A percentile compares a stretch with the other conserved stretches of the same genome.
Evolutionary conservation across 1,140 invertebrate genomes (phyloP).

Genomic region (Euborellia annulipes): DNA sequence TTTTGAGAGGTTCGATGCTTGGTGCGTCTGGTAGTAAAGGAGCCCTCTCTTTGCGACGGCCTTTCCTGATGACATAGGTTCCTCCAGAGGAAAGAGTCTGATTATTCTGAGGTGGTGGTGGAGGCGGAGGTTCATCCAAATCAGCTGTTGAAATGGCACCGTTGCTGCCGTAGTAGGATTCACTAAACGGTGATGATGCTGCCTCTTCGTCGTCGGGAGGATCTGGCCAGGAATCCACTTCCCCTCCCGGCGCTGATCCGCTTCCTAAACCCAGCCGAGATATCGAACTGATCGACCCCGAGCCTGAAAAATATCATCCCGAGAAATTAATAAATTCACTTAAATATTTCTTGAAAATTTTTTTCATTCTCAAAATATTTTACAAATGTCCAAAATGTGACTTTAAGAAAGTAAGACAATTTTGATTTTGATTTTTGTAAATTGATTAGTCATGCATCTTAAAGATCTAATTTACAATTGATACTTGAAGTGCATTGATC

Average conservation of each 20-base stretch:
- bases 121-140: too few relatives aligned
- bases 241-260: too few relatives aligned
- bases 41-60: conserved; percentile 37
- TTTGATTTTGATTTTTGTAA: too few relatives aligned
- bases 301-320: conserved; percentile 31
- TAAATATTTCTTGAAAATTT: too few relatives aligned
- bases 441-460: too few relatives aligned
- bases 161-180: conserved; percentile 24
- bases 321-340: conserved; percentile 7
- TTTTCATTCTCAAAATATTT: too few relatives aligned
- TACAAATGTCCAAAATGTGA: too few relatives aligned
- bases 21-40: conserved; percentile 16
- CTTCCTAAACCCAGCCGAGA: too few relatives aligned
- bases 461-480: too few relatives aligned
- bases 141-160: neutral
- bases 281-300: conserved; percentile 26
- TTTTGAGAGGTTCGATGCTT: conserved; percentile 35
- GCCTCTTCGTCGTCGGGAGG: conserved; percentile 39
- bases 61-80: conserved; percentile 57
- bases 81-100: conserved; percentile 35
- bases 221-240: conserved; percentile 44
- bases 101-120: too few relatives aligned
- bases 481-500: too few relatives aligned
- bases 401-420: too few relatives aligned
- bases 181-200: conserved; percentile 46